These are phyloP conservation scores for Elaeidobius kamerunicus DNA, from an alignment of 2,888 invertebrate genomes.

Conservation along the genomic window DNA sequence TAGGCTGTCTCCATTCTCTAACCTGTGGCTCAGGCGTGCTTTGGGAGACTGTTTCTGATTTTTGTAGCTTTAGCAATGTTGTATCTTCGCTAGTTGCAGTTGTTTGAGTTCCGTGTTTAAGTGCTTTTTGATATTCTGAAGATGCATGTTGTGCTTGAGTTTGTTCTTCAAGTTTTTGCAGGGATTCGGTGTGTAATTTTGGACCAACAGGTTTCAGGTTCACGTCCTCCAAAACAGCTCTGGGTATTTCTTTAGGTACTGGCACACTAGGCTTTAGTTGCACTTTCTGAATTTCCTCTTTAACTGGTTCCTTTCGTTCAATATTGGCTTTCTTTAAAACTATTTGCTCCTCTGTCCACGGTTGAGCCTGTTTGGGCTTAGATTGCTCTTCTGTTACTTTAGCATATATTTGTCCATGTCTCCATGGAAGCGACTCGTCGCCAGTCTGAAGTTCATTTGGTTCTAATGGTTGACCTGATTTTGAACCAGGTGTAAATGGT, in stretches of 20 bases:
- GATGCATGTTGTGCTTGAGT: not conserved
- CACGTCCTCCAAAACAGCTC: constrained; percentile 50
- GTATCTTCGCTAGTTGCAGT: constrained; percentile 7
- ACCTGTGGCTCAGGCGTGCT: not conserved
- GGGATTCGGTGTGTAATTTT: not conserved
- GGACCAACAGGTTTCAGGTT: constrained; percentile 55
- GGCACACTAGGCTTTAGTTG: constrained; percentile 53
- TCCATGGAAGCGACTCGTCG: constrained; percentile 57
- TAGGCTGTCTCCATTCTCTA: constrained; percentile 17
- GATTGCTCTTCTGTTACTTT: constrained; percentile 30
- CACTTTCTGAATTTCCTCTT: constrained; percentile 50
- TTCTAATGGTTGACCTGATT: constrained; percentile 45
- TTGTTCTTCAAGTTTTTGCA: not conserved
- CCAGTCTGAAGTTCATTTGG: constrained; percentile 52
- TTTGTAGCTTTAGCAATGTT: not conserved
- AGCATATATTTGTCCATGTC: constrained; percentile 37
- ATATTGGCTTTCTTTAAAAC: constrained; percentile 52
- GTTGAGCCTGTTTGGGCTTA: constrained; percentile 45
- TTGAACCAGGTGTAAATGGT: constrained; percentile 41
- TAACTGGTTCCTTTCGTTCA: constrained; percentile 47
- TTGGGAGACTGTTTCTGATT: not conserved
- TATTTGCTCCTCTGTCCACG: constrained; percentile 65
- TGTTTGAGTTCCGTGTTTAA: not conserved
- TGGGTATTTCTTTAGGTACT: constrained; percentile 46
- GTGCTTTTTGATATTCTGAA: constrained; percentile 4